Evolutionary conservation across 2,113 vertebrate species (phyloP), one percentile per base, ranked within the genome.

Genomic region (Stegastes partitus): DNA sequence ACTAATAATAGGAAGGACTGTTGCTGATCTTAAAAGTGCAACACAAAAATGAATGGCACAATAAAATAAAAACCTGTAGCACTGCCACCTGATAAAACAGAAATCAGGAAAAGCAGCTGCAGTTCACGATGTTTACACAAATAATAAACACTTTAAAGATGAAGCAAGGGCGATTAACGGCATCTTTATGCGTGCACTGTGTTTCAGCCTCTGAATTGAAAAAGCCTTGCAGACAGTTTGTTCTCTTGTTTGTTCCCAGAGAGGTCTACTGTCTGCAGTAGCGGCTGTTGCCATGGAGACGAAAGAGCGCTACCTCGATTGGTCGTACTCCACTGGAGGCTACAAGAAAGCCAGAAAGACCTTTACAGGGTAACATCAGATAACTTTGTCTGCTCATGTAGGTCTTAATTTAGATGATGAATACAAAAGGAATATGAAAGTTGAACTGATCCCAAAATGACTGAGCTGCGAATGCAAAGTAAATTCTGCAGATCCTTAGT

Each of bases 221-320:
- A 64, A 1, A 6, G 50, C 39, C 42, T 26, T 28, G 10, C 70
- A 63, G 70, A 88, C 62, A 66, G 49, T 70, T 85, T 84, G 54
- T 81, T 77, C 45, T 71, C 22, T 61, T 44, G 51, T 58, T 67
- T 87, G 59, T 74, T 87, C 83, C 37, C 93, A 99, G 98, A 96
- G 92, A 92, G 96, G 95, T 58, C 71, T 97, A 44, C 25, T 68
- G 77, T 95, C 93, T 80, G 73, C 93, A 11, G 92, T 82, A 0
- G 86, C 95, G 21, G 74, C 90, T 5, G 92, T 95, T 77, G 95
- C 96, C 68, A 79, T 93, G 80, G 92, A 89, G 74, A 93, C 98
- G 92, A 99, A 99, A 93, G 95, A 96, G 34, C 85, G 88, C 73
- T 99, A 98, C 85, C 93, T 99, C 8, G 93, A 96, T 67, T 99